Base-by-base conservation (phyloP, 2,113 vertebrate species). In the Syngnathus typhle region DNA sequence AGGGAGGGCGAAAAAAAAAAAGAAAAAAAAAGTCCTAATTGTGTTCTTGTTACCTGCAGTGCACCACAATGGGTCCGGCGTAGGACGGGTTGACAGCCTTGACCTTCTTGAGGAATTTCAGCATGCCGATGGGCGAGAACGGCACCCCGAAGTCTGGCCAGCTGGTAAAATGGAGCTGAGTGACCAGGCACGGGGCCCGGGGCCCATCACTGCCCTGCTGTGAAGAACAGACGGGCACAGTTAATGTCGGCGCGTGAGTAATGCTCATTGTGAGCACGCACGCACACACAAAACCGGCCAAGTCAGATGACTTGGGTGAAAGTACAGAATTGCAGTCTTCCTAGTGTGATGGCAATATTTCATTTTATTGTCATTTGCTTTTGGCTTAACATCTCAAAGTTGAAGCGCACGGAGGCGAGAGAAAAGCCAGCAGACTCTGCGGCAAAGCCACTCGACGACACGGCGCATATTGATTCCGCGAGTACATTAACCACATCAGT, bases 61-160 rank as follows among this genome's bases (percentile, higher is more conserved):
- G 97, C 72, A 98, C 95, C 65, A 96, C 93, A 1, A 95, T 84
- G 7, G 96, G 94, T 56, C 97, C 96, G 0, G 93, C 92, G 0
- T 92, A 94, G 0, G 91, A 82, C 2, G 95, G 93, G 87, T 96
- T 97, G 80, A 96, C 77, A 0, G 89, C 78, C 82, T 94, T 96
- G 81, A 99, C 96, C 78, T 98, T 99, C 83, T 98, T 99, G 71
- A 99, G 93, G 89, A 99, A 99, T 84, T 99, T 98, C 68, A 99
- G 92, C 97, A 99, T 99, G 70, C 97, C 97, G 0, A 99, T 98
- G 55, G 97, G 96, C 0, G 97, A 93, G 89, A 99, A 99, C 2
- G 97, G 97, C 84, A 99, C 97, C 38, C 97, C 96, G 0, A 99
- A 99, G 87, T 99, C 97, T 0, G 97, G 97, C 97, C 97, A 99